A percentile compares a stretch with the other conserved stretches of the same genome.
Conservation (phyloP, 2,113 vertebrate species). For the Cyphomyrus plagiostoma region DNA sequence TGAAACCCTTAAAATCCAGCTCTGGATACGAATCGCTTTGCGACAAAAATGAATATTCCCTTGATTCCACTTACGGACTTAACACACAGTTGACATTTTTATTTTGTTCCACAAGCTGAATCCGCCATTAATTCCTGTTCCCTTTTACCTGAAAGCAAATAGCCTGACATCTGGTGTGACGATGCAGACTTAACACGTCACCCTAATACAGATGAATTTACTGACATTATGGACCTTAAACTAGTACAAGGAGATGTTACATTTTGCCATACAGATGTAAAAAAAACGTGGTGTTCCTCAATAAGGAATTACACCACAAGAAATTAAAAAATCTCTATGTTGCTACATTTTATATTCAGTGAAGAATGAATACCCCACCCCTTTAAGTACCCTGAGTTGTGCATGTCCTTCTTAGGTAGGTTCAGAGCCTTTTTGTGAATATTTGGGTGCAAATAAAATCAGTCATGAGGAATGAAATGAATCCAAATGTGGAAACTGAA, state of each 20-base stretch:
- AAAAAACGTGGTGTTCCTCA: not conserved
- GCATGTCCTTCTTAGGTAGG: not conserved
- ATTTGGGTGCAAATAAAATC: not conserved
- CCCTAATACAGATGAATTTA: not conserved
- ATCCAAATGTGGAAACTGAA: not conserved
- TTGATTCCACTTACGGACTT: not conserved
- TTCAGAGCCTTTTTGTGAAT: not conserved
- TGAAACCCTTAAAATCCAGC: not conserved
- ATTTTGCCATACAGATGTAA: not conserved
- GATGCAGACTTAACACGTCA: not conserved
- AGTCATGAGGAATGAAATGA: not conserved
- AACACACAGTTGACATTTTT: not conserved
- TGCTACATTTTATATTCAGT: not conserved
- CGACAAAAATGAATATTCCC: not conserved
- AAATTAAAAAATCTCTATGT: not conserved
- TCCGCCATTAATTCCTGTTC: not conserved
- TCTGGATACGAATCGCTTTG: not conserved
- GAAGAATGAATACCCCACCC: not conserved
- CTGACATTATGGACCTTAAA: not conserved
- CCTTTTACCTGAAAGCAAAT: not conserved
- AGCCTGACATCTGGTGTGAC: not conserved
- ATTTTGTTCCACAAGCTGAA: not conserved
- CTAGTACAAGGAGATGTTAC: not conserved
- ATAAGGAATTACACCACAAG: not conserved
- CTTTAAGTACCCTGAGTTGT: not conserved